phyloP scores from a whole-genome alignment of 92 coral and sea anemone species.

The Epizoanthus rinbou region DNA sequence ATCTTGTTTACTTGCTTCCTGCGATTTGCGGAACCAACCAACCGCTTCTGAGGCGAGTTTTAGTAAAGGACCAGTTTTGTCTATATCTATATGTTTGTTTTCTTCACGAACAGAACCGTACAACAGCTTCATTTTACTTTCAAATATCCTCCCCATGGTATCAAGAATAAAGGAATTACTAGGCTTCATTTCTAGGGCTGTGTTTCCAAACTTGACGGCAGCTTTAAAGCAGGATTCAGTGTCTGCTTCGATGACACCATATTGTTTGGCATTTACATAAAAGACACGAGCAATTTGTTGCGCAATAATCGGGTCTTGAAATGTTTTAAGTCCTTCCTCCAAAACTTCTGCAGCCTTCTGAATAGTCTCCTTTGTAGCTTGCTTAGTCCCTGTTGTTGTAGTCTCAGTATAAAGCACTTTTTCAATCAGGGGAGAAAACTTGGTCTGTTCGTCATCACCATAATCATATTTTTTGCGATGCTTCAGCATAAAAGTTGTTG shows the following conservation, averaged over 20 bases:
- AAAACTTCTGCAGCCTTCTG: conserved; percentile 40
- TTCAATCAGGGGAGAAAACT: conserved; percentile 53
- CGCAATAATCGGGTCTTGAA: conserved; percentile 49
- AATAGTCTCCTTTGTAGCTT: conserved; percentile 38
- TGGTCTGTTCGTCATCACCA: conserved; percentile 45
- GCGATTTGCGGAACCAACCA: conserved; percentile 41
- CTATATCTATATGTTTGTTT: neutral
- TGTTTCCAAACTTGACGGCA: neutral
- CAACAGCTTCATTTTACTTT: conserved; percentile 38
- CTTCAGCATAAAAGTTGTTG: conserved; percentile 49
- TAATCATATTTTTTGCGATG: conserved; percentile 48
- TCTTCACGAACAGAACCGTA: conserved; percentile 13
- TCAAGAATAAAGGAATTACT: conserved; percentile 37
- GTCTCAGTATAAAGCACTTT: conserved; percentile 43
- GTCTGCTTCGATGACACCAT: neutral
- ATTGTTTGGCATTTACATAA: conserved; percentile 42
- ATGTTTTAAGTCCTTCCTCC: conserved; percentile 38
- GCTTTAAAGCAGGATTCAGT: neutral
- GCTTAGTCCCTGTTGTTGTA: neutral
- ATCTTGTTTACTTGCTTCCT: conserved; percentile 9
- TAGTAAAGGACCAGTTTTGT: neutral
- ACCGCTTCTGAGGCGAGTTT: conserved; percentile 12
- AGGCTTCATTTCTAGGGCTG: conserved; percentile 7
- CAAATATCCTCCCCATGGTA: conserved; percentile 53
- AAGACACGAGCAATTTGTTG: conserved; percentile 56